These are phyloP conservation scores for Vulpes vulpes DNA, from an alignment of 2,113 vertebrate genomes.

Conservation along the genomic window DNA sequence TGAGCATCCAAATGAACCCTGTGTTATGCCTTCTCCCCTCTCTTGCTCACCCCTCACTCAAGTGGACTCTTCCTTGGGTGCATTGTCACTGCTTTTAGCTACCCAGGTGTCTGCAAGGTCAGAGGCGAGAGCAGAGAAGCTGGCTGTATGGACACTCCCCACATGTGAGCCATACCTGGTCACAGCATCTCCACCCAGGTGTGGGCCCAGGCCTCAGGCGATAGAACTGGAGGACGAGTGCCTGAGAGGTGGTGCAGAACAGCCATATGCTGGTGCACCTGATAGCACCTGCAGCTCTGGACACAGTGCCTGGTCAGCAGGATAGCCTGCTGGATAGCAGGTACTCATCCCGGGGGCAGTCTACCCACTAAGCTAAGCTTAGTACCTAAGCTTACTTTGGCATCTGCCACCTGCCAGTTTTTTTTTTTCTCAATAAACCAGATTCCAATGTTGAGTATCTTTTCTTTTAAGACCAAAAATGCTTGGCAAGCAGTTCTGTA, in stretches of 20 bases:
- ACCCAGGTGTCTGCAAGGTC: not conserved
- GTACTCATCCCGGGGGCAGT: not conserved
- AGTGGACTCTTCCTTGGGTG: not conserved
- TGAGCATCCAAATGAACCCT: not conserved
- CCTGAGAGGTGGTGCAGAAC: not conserved
- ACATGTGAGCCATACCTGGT: rapidly evolving
- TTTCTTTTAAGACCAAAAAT: conserved; percentile 17
- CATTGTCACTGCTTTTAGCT: not conserved
- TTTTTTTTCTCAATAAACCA: not conserved
- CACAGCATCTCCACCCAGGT: rapidly evolving
- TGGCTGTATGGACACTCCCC: not conserved
- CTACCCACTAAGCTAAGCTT: not conserved
- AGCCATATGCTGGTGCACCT: rapidly evolving
- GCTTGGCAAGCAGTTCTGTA: not conserved
- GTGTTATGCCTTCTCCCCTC: not conserved
- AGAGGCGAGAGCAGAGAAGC: not conserved
- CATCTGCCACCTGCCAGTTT: not conserved
- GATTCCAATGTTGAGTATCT: not conserved
- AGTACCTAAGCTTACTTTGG: not conserved
- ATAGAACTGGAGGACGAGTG: not conserved
- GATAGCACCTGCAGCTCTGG: not conserved
- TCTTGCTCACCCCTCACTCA: rapidly evolving
- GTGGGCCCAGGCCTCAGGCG: not conserved
- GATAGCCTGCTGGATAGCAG: not conserved
- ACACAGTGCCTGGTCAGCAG: not conserved